These are phyloP conservation scores for Orchesella cincta DNA, from an alignment of 1,140 invertebrate genomes.

Conservation along the genomic window DNA sequence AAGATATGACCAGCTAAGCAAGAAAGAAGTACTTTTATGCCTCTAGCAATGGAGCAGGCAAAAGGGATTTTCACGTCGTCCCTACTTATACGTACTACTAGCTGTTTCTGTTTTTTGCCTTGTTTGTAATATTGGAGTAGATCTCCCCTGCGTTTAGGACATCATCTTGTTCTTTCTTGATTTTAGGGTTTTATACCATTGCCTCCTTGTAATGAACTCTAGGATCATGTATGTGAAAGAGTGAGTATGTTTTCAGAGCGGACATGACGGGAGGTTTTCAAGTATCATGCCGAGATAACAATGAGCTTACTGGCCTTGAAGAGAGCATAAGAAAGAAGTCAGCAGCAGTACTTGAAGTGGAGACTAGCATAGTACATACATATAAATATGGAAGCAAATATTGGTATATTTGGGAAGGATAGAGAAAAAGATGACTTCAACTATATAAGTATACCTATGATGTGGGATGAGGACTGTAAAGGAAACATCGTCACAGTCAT, in stretches of 20 bases:
- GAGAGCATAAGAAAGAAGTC: neutral
- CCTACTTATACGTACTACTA: neutral
- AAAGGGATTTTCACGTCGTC: neutral
- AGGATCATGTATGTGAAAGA: neutral
- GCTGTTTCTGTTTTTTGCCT: neutral
- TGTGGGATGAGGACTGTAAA: neutral
- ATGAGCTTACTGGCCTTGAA: conserved; percentile 49
- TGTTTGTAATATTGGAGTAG: too few relatives aligned
- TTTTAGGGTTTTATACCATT: neutral
- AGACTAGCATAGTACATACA: neutral
- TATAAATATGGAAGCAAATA: neutral
- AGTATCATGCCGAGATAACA: conserved; percentile 48
- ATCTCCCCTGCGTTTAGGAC: neutral
- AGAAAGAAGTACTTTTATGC: neutral
- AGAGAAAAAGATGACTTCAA: too few relatives aligned
- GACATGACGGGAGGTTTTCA: conserved; percentile 33
- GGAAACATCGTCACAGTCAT: neutral
- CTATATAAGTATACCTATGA: neutral
- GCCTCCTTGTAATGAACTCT: neutral
- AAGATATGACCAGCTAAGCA: neutral
- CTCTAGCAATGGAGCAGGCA: neutral
- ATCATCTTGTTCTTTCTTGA: neutral
- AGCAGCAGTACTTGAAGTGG: neutral
- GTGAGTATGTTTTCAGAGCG: neutral
- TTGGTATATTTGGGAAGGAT: neutral